Evolutionary conservation across 2,888 invertebrate genomes (phyloP).

Genomic region (Seira musarum): DNA sequence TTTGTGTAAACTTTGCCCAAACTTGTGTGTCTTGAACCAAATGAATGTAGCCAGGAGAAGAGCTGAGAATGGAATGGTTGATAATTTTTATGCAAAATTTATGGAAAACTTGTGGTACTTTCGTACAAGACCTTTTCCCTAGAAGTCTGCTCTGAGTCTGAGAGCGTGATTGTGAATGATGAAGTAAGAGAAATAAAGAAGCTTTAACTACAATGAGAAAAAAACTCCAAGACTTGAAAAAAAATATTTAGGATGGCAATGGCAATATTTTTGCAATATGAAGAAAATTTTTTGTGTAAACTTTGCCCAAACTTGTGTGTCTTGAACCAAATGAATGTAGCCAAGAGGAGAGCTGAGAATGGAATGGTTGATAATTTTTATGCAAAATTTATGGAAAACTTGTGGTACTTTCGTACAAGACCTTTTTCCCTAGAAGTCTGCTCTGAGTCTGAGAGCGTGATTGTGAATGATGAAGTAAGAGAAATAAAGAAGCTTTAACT

Average conservation of each 20-base stretch:
- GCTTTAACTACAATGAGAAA: not conserved
- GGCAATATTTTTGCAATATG: not conserved
- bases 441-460: not conserved
- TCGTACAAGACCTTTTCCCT: not conserved
- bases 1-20: no score
- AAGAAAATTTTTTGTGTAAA: no score
- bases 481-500: no score
- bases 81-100: slow-evolving; percentile 50
- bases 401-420: slow-evolving; percentile 25
- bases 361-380: slow-evolving; percentile 21
- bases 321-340: no score
- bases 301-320: no score
- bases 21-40: not conserved
- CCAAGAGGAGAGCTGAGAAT: no score
- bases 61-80: not conserved
- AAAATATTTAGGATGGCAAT: no score
- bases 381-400: slow-evolving; percentile 55
- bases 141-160: not conserved
- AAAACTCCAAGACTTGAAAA: no score
- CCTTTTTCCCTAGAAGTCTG: not conserved
- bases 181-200: slow-evolving; percentile 10
- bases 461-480: slow-evolving; percentile 7
- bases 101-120: slow-evolving; percentile 51
- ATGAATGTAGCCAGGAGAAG: not conserved
- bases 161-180: not conserved